Conservation (phyloP, 2,888 invertebrate species). For the Eubasilissa splendida region DNA sequence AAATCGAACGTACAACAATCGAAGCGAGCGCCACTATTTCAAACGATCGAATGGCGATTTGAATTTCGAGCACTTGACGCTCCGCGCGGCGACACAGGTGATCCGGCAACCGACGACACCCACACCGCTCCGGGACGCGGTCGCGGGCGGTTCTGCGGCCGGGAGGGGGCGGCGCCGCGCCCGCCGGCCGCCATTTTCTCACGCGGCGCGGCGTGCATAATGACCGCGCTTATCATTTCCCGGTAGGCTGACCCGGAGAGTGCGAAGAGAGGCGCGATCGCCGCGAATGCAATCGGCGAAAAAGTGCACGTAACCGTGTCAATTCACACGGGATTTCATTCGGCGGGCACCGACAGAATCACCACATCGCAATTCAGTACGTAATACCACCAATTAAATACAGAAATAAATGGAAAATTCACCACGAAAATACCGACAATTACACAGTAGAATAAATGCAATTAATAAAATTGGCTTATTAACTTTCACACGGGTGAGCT, state of each 20-base stretch:
- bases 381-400: no score
- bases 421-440: no score
- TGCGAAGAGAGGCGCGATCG: slow-evolving; percentile 12
- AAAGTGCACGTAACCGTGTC: not conserved
- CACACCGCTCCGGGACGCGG: slow-evolving; percentile 57
- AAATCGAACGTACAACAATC: not conserved
- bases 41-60: not conserved
- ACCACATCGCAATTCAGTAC: no score
- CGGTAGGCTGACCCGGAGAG: slow-evolving; percentile 21
- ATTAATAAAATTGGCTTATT: no score
- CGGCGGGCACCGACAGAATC: no score
- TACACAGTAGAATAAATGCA: no score
- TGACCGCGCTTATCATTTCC: slow-evolving; percentile 34
- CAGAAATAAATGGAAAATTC: no score
- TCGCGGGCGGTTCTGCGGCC: slow-evolving; percentile 44
- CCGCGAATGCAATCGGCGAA: not conserved
- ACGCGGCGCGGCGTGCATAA: slow-evolving; percentile 19
- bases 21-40: not conserved
- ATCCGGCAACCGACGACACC: slow-evolving; percentile 49
- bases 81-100: slow-evolving; percentile 7
- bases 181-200: slow-evolving; percentile 4
- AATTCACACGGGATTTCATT: no score
- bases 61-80: slow-evolving; percentile 27
- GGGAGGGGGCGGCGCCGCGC: slow-evolving; percentile 31
- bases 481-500: no score